phyloP scores from a whole-genome alignment of 2,797 vertebrate species.

The Thaleichthys pacificus region DNA sequence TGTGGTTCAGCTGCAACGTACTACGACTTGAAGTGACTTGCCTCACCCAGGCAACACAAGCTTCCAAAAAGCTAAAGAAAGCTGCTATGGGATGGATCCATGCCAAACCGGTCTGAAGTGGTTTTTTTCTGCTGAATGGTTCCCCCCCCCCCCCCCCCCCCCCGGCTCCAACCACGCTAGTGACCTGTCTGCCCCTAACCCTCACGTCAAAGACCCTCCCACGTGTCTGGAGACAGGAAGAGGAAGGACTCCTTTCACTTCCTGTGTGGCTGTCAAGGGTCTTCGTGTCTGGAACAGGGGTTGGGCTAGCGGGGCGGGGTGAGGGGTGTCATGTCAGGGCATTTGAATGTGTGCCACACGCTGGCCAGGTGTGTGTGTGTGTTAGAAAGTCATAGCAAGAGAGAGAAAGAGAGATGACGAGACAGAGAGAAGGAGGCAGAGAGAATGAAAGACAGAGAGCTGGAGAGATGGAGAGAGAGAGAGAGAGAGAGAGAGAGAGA shows the following conservation, averaged over 20 bases:
- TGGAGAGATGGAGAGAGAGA: slow-evolving; percentile 1
- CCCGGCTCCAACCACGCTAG: not conserved
- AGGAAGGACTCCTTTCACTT: slow-evolving; percentile 77
- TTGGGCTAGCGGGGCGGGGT: not conserved
- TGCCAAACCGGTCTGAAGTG: slow-evolving; percentile 4
- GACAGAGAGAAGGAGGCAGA: slow-evolving; percentile 3
- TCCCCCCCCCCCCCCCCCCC: not conserved
- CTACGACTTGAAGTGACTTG: too few relatives aligned
- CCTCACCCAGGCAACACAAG: too few relatives aligned
- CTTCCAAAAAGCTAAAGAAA: too few relatives aligned
- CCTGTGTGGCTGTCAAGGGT: slow-evolving; percentile 61
- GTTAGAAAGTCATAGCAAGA: not conserved
- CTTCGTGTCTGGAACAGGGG: slow-evolving; percentile 1
- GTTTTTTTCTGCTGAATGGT: not conserved
- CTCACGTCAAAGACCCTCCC: slow-evolving; percentile 7
- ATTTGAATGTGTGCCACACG: not conserved
- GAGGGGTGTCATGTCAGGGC: not conserved
- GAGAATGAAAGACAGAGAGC: not conserved
- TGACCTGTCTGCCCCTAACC: slow-evolving; percentile 2
- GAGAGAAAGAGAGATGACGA: not conserved
- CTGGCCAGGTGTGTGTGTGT: not conserved
- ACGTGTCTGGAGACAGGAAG: slow-evolving; percentile 44
- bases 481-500: not conserved
- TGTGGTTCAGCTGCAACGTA: not conserved
- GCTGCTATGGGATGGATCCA: too few relatives aligned